Evolutionary conservation across 1,140 invertebrate genomes (phyloP).

Genomic region (Oryctes rhinoceros): DNA sequence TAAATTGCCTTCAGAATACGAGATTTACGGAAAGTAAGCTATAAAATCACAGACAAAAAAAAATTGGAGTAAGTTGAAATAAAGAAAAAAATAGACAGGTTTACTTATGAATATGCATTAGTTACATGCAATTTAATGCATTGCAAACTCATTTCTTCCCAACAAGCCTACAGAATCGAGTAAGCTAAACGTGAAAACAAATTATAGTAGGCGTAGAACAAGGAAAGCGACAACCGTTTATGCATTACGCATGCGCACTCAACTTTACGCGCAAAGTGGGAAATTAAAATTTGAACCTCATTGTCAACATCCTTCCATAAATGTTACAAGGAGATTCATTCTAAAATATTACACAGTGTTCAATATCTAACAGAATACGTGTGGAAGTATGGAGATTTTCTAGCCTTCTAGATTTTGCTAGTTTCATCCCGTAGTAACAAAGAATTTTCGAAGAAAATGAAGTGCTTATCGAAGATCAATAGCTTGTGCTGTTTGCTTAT

Average conservation of each 20-base stretch:
- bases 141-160: not conserved
- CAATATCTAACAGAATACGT: no score
- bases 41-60: no score
- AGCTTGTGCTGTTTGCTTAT: not conserved
- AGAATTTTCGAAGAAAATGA: not conserved
- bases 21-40: no score
- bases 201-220: not conserved
- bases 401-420: no score
- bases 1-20: no score
- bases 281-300: constrained; percentile 37
- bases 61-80: no score
- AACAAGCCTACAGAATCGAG: no score
- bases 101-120: not conserved
- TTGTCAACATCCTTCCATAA: not conserved
- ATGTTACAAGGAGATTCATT: constrained; percentile 35
- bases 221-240: constrained; percentile 3
- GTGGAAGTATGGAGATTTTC: no score
- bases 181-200: not conserved
- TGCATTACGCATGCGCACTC: not conserved
- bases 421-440: no score
- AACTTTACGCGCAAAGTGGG: constrained; percentile 8
- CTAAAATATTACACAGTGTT: constrained; percentile 2
- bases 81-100: no score
- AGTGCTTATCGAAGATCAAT: not conserved
- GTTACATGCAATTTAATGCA: not conserved